These are phyloP conservation scores for Trachelus tabidus DNA, from an alignment of 2,888 invertebrate genomes.

Conservation along the genomic window DNA sequence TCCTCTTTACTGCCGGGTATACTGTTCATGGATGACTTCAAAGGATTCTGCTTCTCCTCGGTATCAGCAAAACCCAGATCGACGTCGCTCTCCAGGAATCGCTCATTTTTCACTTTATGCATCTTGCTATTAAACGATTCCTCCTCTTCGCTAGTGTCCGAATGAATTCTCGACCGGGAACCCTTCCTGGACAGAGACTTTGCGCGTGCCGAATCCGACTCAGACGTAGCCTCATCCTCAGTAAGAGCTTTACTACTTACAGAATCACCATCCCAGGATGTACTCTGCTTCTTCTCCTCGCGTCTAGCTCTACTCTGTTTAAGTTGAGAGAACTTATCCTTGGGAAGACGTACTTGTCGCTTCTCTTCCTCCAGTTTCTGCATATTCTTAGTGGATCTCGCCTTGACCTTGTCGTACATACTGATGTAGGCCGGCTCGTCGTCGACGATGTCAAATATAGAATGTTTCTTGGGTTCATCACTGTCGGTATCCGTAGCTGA, in stretches of 20 bases:
- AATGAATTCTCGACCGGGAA: constrained; percentile 79
- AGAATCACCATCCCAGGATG: constrained; percentile 89
- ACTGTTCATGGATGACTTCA: constrained; percentile 44
- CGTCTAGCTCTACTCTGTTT: constrained; percentile 89
- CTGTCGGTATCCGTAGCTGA: constrained; percentile 73
- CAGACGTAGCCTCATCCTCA: constrained; percentile 64
- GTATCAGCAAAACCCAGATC: constrained; percentile 68
- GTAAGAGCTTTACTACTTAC: constrained; percentile 67
- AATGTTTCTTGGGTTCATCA: constrained; percentile 88
- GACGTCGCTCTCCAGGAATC: constrained; percentile 72
- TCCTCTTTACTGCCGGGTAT: constrained; percentile 57
- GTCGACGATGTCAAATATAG: constrained; percentile 90
- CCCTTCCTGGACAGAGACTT: constrained; percentile 75
- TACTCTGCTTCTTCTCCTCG: constrained; percentile 89
- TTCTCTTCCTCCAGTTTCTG: constrained; percentile 92
- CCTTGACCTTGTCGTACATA: constrained; percentile 98
- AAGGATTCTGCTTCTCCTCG: constrained; percentile 57
- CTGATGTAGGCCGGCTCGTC: constrained; percentile 93
- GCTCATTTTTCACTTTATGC: constrained; percentile 71
- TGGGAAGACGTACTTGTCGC: constrained; percentile 78
- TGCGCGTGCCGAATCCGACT: constrained; percentile 64
- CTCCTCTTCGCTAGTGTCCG: constrained; percentile 81
- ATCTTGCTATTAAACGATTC: constrained; percentile 71
- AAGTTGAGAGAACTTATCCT: constrained; percentile 88
- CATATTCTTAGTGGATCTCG: constrained; percentile 93